Evolutionary conservation across 2,113 vertebrate species (phyloP), one percentile per base, ranked within the genome.

Genomic region (Brachyhypopomus gauderio): DNA sequence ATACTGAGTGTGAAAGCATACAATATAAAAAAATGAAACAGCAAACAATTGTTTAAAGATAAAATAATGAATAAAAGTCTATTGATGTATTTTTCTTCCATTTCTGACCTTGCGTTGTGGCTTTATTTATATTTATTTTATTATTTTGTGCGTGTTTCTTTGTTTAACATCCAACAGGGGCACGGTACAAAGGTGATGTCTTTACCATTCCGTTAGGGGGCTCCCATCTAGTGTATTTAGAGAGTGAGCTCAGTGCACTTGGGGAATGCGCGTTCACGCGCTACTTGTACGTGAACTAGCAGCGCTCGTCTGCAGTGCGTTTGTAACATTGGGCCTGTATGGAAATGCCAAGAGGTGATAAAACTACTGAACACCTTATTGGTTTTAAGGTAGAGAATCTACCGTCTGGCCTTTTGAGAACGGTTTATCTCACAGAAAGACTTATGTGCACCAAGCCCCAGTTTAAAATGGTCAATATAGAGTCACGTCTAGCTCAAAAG

Each of bases 11-110:
- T 88, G 87, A 88, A 88, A 83, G 88, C 87, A 89, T 90, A 90
- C 87, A 52, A 89, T 87, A 85, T 88, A 90, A 45, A 71, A 82
- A 86, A 84, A 86, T 75, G 56, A 59, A 77, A 87, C 60, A 75
- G 22, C 45, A 85, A 90, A 75, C 83, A 88, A 87, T 89, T 90
- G 88, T 90, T 79, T 88, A 87, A 91, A 91, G 88, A 86, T 84
- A 83, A 87, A 88, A 85, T 86, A 90, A 90, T 90, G 89, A 91
- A 91, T 88, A 89, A 90, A 93, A 89, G 85, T 92, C 88, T 91
- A 93, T 90, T 91, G 85, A 88, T 92, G 91, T 90, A 91, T 88
- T 27, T 77, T 85, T 83, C 85, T 82, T 85, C 77, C 16, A 52
- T 80, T 63, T 81, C 74, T 72, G 66, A 77, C 71, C n/a, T 58